A percentile compares a stretch with the other conserved stretches of the same genome.
These are phyloP conservation scores for Danio choprae DNA, from an alignment of 2,797 vertebrate species.

Conservation along the genomic window DNA sequence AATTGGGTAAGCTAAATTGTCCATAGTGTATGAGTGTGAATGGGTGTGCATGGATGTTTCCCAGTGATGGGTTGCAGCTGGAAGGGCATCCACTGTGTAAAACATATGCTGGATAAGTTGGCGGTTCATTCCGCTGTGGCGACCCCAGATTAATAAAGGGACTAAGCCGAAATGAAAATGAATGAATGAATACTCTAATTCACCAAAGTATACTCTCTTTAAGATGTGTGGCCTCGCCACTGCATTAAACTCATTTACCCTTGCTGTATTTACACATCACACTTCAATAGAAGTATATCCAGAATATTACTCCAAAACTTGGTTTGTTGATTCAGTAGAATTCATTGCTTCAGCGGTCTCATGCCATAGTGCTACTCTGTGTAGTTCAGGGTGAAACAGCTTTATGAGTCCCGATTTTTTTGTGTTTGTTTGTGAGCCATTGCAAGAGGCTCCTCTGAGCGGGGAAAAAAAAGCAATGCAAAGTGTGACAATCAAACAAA, in stretches of 20 bases:
- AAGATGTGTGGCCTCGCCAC: no score
- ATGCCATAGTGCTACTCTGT: constrained; percentile 5
- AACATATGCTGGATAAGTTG: no score
- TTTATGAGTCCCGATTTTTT: constrained; percentile 19
- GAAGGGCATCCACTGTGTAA: no score
- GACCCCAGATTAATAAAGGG: no score
- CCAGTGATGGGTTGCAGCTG: no score
- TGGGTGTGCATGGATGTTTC: no score
- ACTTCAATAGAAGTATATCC: constrained; percentile 16
- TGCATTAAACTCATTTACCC: constrained; percentile 28
- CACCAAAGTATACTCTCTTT: no score
- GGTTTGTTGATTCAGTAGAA: neutral
- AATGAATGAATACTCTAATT: no score
- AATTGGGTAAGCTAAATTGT: no score
- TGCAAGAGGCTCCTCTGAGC: constrained; percentile 46
- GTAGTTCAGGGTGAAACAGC: constrained; percentile 37
- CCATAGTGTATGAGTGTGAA: no score
- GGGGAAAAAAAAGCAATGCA: constrained; percentile 55
- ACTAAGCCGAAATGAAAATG: no score
- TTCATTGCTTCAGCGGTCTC: constrained; percentile 1
- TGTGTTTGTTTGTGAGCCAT: constrained; percentile 41
- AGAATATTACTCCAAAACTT: neutral
- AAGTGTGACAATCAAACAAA: constrained; percentile 76
- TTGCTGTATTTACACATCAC: constrained; percentile 17
- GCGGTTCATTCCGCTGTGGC: no score